Evolutionary conservation across 2,113 vertebrate genomes (phyloP).

Genomic region (Melanostigma gelatinosum): DNA sequence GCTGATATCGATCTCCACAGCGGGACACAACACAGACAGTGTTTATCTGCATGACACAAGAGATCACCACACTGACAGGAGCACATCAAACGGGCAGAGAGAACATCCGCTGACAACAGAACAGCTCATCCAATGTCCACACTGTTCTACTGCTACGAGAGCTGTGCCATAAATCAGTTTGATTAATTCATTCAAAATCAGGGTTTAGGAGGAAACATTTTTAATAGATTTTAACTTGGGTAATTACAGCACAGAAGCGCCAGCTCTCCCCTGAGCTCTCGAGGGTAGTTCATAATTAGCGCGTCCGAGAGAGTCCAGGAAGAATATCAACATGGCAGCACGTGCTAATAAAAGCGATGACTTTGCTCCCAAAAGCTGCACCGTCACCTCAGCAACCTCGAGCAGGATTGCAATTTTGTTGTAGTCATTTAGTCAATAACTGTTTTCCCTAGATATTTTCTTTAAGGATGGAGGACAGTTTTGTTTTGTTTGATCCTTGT

Average conservation of each 20-base stretch:
- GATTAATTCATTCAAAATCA: no score
- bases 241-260: neutral
- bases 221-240: neutral
- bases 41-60: constrained; percentile 49
- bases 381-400: no score
- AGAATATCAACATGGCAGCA: neutral
- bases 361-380: no score
- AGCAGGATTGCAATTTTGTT: neutral
- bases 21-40: constrained; percentile 6
- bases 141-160: neutral
- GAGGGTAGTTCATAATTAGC: neutral
- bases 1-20: constrained; percentile 59
- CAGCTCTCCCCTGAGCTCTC: neutral
- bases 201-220: no score
- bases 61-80: constrained; percentile 16
- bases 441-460: neutral
- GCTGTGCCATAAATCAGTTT: no score
- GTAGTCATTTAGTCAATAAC: neutral
- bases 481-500: neutral
- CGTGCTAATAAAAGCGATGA: no score
- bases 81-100: neutral
- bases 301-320: neutral
- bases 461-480: neutral
- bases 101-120: neutral
- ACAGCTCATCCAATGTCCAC: neutral